phyloP scores from a whole-genome alignment of 2,888 invertebrate species.

The Priocnemis perturbator region DNA sequence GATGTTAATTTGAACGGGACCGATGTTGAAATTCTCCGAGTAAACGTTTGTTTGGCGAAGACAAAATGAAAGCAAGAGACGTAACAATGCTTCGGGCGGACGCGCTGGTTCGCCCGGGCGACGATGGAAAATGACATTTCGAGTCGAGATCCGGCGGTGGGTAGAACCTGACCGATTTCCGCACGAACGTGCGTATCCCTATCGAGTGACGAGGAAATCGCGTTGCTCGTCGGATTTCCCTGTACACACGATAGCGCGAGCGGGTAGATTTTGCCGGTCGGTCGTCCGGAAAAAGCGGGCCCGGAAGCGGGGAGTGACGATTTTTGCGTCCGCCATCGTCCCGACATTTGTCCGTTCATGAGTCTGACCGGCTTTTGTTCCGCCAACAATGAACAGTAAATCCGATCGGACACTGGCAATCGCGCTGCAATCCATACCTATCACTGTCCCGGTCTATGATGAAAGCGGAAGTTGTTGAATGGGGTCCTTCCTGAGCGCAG shows the following conservation, averaged over 20 bases:
- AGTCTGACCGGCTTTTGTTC: slow-evolving; percentile 53
- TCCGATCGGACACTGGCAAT: slow-evolving; percentile 52
- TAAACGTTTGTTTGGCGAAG: too few species aligned
- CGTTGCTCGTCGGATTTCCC: slow-evolving; percentile 49
- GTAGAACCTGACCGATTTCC: slow-evolving; percentile 40
- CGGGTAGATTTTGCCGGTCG: slow-evolving; percentile 41
- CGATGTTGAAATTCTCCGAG: too few species aligned
- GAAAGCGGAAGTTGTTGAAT: slow-evolving; percentile 34
- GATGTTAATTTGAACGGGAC: too few species aligned
- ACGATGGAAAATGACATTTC: background rate
- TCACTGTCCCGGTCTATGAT: slow-evolving; percentile 32
- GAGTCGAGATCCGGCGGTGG: slow-evolving; percentile 31
- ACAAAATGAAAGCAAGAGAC: too few species aligned
- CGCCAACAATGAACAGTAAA: slow-evolving; percentile 50
- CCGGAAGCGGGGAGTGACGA: slow-evolving; percentile 56
- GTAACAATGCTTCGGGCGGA: too few species aligned
- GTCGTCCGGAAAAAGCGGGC: slow-evolving; percentile 43
- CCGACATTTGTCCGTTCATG: slow-evolving; percentile 51
- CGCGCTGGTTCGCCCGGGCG: background rate
- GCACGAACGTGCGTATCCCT: background rate
- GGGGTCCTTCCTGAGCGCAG: slow-evolving; percentile 5
- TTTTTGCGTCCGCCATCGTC: slow-evolving; percentile 46
- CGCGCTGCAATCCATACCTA: slow-evolving; percentile 48
- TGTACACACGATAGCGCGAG: slow-evolving; percentile 38
- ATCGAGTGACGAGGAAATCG: slow-evolving; percentile 40